phyloP scores from a whole-genome alignment of 2,888 invertebrate genomes.

The Nycteola revayana region DNA sequence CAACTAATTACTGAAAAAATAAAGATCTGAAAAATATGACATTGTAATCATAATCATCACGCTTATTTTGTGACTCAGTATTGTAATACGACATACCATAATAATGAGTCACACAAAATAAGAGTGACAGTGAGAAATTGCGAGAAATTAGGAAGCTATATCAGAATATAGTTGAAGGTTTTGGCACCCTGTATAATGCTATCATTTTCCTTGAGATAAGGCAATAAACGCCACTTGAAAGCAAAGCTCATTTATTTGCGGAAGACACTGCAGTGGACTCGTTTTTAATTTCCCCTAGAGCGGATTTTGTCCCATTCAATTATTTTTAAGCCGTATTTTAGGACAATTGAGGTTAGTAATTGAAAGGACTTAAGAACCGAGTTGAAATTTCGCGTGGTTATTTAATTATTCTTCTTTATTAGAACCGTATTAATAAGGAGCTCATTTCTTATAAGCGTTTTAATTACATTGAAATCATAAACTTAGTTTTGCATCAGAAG shows the following conservation, averaged over 20 bases:
- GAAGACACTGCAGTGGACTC: conserved; percentile 59
- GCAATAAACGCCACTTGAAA: conserved; percentile 73
- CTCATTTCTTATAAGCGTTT: no score
- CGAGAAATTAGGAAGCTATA: no score
- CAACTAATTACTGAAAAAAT: no score
- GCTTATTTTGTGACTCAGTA: no score
- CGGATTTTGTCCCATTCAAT: conserved; percentile 49
- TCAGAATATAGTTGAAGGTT: no score
- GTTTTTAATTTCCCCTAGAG: conserved; percentile 56
- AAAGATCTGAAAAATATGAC: no score
- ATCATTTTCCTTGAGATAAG: conserved; percentile 72
- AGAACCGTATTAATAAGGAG: background rate
- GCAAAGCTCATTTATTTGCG: conserved; percentile 67
- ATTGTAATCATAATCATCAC: no score
- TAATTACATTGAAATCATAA: no score
- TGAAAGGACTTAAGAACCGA: conserved; percentile 22
- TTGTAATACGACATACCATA: no score
- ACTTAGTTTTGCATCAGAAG: no score
- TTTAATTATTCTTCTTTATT: conserved; percentile 12
- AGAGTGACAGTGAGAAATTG: no score
- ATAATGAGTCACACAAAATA: no score
- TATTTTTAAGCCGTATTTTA: conserved; percentile 45
- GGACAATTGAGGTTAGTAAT: conserved; percentile 27
- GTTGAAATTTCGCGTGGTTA: conserved; percentile 6
- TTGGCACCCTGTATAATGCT: conserved; percentile 56